Evolutionary conservation across 2,888 invertebrate genomes (phyloP).

Genomic region (Plutella xylostella): DNA sequence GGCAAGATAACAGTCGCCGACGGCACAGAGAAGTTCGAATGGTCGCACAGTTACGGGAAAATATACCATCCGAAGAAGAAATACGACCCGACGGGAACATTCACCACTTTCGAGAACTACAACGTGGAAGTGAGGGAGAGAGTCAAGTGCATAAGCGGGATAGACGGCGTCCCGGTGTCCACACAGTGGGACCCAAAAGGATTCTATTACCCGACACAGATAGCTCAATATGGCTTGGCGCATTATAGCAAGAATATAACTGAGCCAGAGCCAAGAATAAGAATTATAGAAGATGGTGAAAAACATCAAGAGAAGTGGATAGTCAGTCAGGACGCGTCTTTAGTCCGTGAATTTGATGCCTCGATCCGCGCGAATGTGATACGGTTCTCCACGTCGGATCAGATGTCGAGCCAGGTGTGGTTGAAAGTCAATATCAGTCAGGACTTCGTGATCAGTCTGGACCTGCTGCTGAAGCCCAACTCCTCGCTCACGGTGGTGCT

Average conservation of each 20-base stretch:
- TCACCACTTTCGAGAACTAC: conserved; percentile 97
- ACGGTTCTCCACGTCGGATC: conserved; percentile 79
- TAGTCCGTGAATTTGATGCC: conserved; percentile 72
- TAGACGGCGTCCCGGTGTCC: conserved; percentile 95
- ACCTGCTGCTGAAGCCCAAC: conserved; percentile 80
- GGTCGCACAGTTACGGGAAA: conserved; percentile 95
- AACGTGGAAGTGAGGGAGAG: conserved; percentile 96
- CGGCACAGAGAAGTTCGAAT: conserved; percentile 87
- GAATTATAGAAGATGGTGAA: conserved; percentile 80
- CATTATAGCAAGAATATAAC: conserved; percentile 97
- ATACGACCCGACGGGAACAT: conserved; percentile 91
- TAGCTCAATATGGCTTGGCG: conserved; percentile 96
- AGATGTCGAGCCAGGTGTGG: conserved; percentile 75
- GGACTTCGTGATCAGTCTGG: conserved; percentile 82
- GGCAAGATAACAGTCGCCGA: conserved; percentile 83
- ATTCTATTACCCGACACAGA: conserved; percentile 98
- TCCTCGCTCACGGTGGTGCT: conserved; percentile 85
- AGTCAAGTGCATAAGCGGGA: conserved; percentile 95
- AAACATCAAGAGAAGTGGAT: conserved; percentile 77
- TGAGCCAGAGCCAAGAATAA: conserved; percentile 82
- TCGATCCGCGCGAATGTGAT: conserved; percentile 72
- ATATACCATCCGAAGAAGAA: conserved; percentile 89
- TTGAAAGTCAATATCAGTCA: conserved; percentile 62
- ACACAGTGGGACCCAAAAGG: conserved; percentile 97
- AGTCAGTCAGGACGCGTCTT: conserved; percentile 76